Base-by-base conservation (phyloP, 2,888 invertebrate species). In the Pseudococcus longispinus region DNA sequence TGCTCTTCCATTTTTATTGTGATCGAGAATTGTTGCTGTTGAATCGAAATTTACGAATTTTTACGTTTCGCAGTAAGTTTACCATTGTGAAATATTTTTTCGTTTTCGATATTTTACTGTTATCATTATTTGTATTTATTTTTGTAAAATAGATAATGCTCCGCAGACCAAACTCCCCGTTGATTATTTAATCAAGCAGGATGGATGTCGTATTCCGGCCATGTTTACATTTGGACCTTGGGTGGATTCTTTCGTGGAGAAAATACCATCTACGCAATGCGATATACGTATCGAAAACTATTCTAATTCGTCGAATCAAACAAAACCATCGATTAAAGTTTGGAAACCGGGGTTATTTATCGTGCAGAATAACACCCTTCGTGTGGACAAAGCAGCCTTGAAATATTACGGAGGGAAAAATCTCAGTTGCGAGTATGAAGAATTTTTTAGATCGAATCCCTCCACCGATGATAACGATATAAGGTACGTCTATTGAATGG, bases 181-280 rank as follows among this genome's bases (percentile, higher is more conserved):
- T 80, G 89, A 88, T 20, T 93, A 92, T 89, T 91, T 93, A 2
- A 93, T 95, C 84, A 92, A 92, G 89, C 94, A 93, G 11, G 91
- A 92, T 88, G 95, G 95, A 29, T 95, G 95, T 90, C 93, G 93
- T 13, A 94, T 95, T 88, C 94, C 94, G 0, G 92, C 92, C 1
- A 90, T 95, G 89, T 92, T 93, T 88, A 93, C 94, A 0, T 93
- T 93, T 88, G 88, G 87, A 9, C 87, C 94, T 0, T 90, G 94
- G 65, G 90, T 94, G 15, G 91, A 92, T 51, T 92, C 92, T 15
- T 94, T 94, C 89, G 90, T 92, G 87, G 93, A 93, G 0, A 92
- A 93, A 82, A 91, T 94, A 87, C 94, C 90, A 91, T 26, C 92
- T 92, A 37, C 89, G 93, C 32, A 88, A 89, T 15, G 91, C 91